Conservation (phyloP, 2,113 vertebrate species). For the Nannobrachium achirus region DNA sequence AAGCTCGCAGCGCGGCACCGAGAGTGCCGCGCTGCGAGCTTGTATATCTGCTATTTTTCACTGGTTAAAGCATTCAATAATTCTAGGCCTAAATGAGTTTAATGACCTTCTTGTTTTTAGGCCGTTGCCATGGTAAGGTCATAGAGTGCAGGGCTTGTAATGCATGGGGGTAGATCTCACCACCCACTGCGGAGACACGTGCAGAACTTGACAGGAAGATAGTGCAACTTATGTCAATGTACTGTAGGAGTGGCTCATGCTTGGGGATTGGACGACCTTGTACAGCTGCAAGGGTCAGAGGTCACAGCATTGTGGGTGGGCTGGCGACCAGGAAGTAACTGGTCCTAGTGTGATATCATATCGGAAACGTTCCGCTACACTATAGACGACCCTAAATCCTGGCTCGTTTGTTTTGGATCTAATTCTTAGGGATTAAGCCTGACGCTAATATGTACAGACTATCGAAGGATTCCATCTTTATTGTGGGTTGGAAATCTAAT, state of each 20-base stretch:
- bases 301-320: conserved; percentile 40
- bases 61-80: no score
- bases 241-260: conserved; percentile 9
- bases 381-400: no score
- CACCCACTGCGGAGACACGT: conserved; percentile 28
- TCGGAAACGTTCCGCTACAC: no score
- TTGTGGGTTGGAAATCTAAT: no score
- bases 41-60: no score
- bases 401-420: no score
- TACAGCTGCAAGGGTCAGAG: conserved; percentile 38
- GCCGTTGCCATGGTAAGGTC: neutral
- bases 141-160: conserved; percentile 10
- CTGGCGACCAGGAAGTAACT: conserved; percentile 39
- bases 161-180: conserved; percentile 1
- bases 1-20: no score
- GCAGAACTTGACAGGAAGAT: conserved; percentile 7
- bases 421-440: neutral
- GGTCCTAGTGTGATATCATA: neutral
- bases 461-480: no score
- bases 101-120: neutral
- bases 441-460: no score
- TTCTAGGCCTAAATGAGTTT: no score
- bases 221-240: conserved; percentile 19
- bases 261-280: conserved; percentile 18
- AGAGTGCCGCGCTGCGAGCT: no score